Evolutionary conservation across 2,113 vertebrate genomes (phyloP), one percentile per base, ranked within the genome.

Genomic region (Pseudorectes ferrugineus): DNA sequence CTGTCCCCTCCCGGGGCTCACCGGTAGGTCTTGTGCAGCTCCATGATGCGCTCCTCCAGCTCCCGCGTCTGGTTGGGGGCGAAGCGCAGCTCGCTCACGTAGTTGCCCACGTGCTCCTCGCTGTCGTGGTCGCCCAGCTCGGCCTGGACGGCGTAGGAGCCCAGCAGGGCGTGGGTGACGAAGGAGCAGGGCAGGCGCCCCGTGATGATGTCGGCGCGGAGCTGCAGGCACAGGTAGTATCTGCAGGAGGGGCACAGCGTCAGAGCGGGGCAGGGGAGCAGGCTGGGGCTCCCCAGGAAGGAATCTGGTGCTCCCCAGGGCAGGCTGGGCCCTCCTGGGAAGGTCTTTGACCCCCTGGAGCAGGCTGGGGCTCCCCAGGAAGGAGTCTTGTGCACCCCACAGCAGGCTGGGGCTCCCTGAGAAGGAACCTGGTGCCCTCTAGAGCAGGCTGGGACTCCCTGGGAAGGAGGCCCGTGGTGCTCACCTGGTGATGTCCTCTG

Each of bases 171-270:
- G 0, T 99, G 99, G 0, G 99, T 99, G 97, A 99, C 99, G 2
- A 99, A 99, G 54, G 99, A 99, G 97, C 99, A 99, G 12, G 99
- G 99, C 93, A 99, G 98, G 3, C 99, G 99, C 18, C 99, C 99
- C 1, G 98, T 99, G 98, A 99, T 98, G 97, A 99, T 99, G 97
- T 99, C 99, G 5, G 99, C 99, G 85, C 99, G 98, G 97, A 99
- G 98, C 98, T 99, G 99, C 97, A 99, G 98, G 98, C 99, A 99
- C 97, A 99, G 98, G 98, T 99, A 99, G 98, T 99, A 99, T 97
- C 99, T 99, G 97, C 93, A 89, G 83, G 87, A 91, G 9, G 36
- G 46, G 19, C 51, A 83, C 48, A 76, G 7, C 12, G 48, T 94
- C 59, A 89, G 72, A 76, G 38, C 0, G 0, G 46, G 49, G 23